Percentiles rank a stretch among this genome's conserved stretches.
These are phyloP conservation scores for Argynnis bischoffii DNA, from an alignment of 2,888 invertebrate genomes.

Conservation along the genomic window DNA sequence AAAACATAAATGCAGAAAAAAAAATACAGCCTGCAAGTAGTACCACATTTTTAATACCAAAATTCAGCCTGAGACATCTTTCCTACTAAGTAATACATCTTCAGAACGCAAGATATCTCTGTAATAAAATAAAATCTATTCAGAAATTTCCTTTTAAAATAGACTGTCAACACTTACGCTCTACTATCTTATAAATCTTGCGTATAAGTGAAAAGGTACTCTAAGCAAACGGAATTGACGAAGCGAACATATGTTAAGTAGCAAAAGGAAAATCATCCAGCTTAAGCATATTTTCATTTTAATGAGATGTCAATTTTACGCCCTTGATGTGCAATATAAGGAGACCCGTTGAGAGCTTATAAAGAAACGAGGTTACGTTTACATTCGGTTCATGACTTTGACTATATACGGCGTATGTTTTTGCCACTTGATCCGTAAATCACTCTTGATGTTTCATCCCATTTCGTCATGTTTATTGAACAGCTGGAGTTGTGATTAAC, in stretches of 20 bases:
- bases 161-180: not conserved
- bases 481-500: constrained; percentile 19
- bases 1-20: too few species aligned
- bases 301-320: constrained; percentile 53
- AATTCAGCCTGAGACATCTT: too few species aligned
- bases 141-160: too few species aligned
- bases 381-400: constrained; percentile 56
- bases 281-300: constrained; percentile 39
- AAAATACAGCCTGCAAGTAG: too few species aligned
- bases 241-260: constrained; percentile 1
- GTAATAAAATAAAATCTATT: too few species aligned
- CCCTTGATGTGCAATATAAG: constrained; percentile 58
- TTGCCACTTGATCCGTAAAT: constrained; percentile 39
- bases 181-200: not conserved
- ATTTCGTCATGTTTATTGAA: constrained; percentile 30
- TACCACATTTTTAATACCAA: too few species aligned
- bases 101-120: too few species aligned
- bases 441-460: constrained; percentile 37
- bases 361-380: constrained; percentile 61
- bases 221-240: not conserved
- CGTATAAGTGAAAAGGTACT: not conserved
- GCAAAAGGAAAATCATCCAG: constrained; percentile 33
- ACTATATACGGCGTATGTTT: constrained; percentile 47
- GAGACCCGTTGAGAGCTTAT: constrained; percentile 53
- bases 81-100: too few species aligned